A percentile compares a stretch with the other conserved stretches of the same genome.
These are phyloP conservation scores for Eulithis prunata DNA, from an alignment of 2,888 invertebrate species.

Conservation along the genomic window DNA sequence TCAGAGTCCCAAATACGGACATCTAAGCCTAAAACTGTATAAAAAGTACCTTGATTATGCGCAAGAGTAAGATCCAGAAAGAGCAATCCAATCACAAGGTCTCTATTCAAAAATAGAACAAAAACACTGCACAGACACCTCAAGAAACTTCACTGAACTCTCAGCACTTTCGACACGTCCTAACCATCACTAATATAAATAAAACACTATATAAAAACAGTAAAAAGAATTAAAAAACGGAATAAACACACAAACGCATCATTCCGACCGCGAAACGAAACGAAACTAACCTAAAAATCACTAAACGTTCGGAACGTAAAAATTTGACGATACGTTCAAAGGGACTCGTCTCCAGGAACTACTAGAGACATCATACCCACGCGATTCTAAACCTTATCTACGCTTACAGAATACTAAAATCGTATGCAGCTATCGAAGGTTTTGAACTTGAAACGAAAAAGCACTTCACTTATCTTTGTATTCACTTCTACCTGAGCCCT, in stretches of 20 bases:
- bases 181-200: conserved; percentile 25
- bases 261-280: conserved; percentile 61
- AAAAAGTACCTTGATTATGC: conserved; percentile 21
- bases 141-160: conserved; percentile 18
- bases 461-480: conserved; percentile 71
- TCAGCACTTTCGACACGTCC: conserved; percentile 22
- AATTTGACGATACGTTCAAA: conserved; percentile 72
- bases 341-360: conserved; percentile 61
- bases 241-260: conserved; percentile 46
- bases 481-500: conserved; percentile 77
- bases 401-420: conserved; percentile 21
- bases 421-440: neutral
- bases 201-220: conserved; percentile 27
- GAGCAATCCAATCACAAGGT: conserved; percentile 29
- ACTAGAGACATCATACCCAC: conserved; percentile 38
- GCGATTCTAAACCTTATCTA: conserved; percentile 50
- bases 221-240: conserved; percentile 33
- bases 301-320: conserved; percentile 64
- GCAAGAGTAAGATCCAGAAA: conserved; percentile 32
- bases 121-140: conserved; percentile 5
- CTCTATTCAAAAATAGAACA: conserved; percentile 32
- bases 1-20: neutral
- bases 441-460: conserved; percentile 50
- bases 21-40: neutral
- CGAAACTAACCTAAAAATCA: conserved; percentile 76